Base-by-base conservation (phyloP, 1,140 invertebrate species). In the Andricus grossulariae region DNA sequence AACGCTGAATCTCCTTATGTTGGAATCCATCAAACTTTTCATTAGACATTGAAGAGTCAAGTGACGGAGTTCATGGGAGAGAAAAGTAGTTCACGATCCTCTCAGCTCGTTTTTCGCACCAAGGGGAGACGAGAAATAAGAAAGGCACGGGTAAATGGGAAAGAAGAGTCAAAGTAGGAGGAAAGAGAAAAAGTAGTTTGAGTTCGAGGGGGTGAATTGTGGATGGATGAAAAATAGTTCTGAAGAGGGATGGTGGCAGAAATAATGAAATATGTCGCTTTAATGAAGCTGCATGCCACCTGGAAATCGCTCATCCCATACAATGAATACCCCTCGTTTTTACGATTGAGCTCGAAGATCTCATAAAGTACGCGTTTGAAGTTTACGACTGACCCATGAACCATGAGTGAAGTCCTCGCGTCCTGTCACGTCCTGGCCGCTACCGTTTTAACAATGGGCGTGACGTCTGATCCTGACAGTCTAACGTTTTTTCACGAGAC, bases 81-180 rank as follows among this genome's bases (percentile, higher is more conserved):
- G 71, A 70, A 50, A 66, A 66, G 60, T 66, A 66, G 60, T 66
- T 66, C 32, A 66, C 60, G 60, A 66, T 32, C 60, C 60, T 66
- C 60, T 66, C 60, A 39, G n/a, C 60, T 66, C 60, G 25, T 66
- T 66, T 66, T 66, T 66, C 32, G 60, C 25, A 39, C 60, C 60
- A 66, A 66, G 60, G 25, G 60, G 25, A 66, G n/a, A 66, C 3
- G 25, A 10, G 25, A 66, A 66, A 39, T 39, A 66, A 66, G 60
- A 66, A 66, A 66, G 60, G 60, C 32, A 66, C 60, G 25, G 32
- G 60, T 45, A 66, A 32, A 66, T 66, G 60, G 25, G 1, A 66
- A 55, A 74, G 72, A 49, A 50, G 39, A 49, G 52, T 2, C 0
- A 13, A 7, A 52, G 70, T 13, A 32, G 50, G 50, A 11, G n/a